Evolutionary conservation across 2,888 invertebrate genomes (phyloP).

Genomic region (Sinelater perroti): DNA sequence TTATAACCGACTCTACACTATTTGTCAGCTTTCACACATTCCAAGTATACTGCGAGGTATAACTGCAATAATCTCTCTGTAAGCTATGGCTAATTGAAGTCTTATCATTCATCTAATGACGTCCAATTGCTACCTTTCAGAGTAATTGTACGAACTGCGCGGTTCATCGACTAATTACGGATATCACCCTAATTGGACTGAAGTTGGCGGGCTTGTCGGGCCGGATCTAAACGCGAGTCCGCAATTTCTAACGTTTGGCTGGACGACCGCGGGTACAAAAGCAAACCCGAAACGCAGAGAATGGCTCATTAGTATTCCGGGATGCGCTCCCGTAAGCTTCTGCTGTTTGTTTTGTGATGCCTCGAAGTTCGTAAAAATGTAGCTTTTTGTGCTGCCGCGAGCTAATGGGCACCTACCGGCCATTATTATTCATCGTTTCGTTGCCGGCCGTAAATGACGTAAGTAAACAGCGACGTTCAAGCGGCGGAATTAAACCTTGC

Average conservation of each 20-base stretch:
- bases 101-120: constrained; percentile 12
- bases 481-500: background rate
- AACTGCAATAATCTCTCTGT: no score
- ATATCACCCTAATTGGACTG: no score
- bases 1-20: no score
- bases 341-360: background rate
- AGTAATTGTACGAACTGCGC: no score
- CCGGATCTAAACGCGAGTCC: no score
- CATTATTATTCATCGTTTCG: constrained; percentile 8
- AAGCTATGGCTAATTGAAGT: constrained; percentile 11
- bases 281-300: background rate
- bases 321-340: background rate
- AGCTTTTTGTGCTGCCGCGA: background rate
- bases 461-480: constrained; percentile 1
- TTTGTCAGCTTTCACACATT: no score
- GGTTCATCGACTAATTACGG: constrained; percentile 1
- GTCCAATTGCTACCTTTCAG: constrained; percentile 9
- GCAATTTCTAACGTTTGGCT: no score
- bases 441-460: background rate
- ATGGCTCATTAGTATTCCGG: background rate
- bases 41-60: no score
- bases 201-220: no score
- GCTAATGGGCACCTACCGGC: constrained; percentile 1
- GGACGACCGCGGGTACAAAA: no score
- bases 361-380: background rate